Conservation (phyloP, 2,113 vertebrate species). For the Gambusia affinis region DNA sequence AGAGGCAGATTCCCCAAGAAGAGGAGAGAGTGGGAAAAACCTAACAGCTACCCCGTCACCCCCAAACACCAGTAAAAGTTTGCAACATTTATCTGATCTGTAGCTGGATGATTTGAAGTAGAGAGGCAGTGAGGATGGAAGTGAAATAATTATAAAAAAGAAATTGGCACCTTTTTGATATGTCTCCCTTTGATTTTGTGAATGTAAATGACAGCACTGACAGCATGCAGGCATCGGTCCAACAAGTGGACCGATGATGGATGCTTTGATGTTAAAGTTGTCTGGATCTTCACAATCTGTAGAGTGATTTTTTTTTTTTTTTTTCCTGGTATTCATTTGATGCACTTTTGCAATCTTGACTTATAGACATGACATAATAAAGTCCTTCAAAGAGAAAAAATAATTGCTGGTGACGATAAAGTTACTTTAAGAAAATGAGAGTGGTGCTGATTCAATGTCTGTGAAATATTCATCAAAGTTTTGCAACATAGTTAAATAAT, state of each 20-base stretch:
- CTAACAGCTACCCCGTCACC: constrained; percentile 10
- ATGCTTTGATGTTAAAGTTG: constrained; percentile 69
- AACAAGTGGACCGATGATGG: constrained; percentile 53
- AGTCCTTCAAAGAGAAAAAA: background rate
- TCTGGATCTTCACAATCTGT: constrained; percentile 8
- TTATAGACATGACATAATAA: constrained; percentile 1
- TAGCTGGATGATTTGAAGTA: constrained; percentile 18
- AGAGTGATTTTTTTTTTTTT: background rate
- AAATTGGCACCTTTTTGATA: constrained; percentile 67
- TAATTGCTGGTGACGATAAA: background rate
- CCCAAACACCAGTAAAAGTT: constrained; percentile 53
- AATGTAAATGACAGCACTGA: constrained; percentile 67
- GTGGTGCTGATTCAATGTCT: too few relatives aligned
- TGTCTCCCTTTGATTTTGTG: constrained; percentile 61
- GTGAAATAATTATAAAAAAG: constrained; percentile 29
- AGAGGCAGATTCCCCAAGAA: constrained; percentile 52
- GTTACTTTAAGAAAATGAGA: too few relatives aligned
- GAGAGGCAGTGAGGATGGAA: constrained; percentile 36
- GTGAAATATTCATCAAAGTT: too few relatives aligned
- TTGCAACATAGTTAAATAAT: background rate
- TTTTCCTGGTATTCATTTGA: constrained; percentile 49
- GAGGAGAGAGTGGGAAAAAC: constrained; percentile 2
- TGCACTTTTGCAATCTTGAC: constrained; percentile 26
- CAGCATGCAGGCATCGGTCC: constrained; percentile 60
- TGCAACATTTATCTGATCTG: constrained; percentile 51